Evolutionary conservation across 2,113 vertebrate genomes (phyloP).

Genomic region (Aythya baeri): DNA sequence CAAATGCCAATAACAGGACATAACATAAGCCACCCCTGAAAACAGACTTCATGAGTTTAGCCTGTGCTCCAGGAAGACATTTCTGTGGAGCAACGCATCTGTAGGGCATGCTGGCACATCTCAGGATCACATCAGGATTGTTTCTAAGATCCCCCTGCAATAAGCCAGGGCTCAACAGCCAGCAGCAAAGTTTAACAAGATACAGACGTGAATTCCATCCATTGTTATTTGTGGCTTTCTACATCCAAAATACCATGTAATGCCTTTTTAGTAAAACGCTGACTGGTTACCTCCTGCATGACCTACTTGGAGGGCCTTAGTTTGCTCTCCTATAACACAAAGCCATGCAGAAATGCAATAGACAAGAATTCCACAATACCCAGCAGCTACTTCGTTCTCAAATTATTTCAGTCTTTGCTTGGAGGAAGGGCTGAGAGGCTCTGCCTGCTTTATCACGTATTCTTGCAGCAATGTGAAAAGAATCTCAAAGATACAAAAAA

Average conservation of each 20-base stretch:
- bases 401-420: not conserved
- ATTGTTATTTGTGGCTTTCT: not conserved
- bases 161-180: not conserved
- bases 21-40: not conserved
- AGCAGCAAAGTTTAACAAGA: not conserved
- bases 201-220: not conserved
- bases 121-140: rapidly evolving
- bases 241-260: not conserved
- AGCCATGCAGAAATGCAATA: not conserved
- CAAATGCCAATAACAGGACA: not conserved
- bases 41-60: not conserved
- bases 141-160: not conserved
- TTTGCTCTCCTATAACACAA: not conserved
- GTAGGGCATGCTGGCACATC: not conserved
- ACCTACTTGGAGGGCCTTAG: not conserved
- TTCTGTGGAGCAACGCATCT: not conserved
- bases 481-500: not conserved
- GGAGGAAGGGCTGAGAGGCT: not conserved
- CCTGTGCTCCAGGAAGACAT: not conserved
- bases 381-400: not conserved
- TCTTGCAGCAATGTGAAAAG: not conserved
- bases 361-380: not conserved
- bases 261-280: not conserved
- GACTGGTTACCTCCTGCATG: not conserved
- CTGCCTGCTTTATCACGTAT: not conserved